Base-by-base conservation (phyloP, 2,888 invertebrate genomes). In the Griposia aprilina region DNA sequence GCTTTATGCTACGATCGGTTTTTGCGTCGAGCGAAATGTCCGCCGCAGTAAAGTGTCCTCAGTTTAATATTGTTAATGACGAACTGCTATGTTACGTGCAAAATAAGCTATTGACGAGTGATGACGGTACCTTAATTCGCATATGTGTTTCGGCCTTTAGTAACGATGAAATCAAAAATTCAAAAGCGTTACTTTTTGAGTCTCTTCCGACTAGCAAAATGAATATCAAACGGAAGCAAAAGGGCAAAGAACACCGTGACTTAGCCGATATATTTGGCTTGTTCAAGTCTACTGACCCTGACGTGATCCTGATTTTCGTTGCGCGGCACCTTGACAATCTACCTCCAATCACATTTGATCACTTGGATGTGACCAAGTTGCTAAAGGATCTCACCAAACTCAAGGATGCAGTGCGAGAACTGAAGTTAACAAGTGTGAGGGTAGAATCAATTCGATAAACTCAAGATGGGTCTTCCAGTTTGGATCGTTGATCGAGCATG, bases 311-410 rank as follows among this genome's bases (percentile, higher is more conserved):
- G 65, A 65, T 65, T 65, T 45, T 45, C 45, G 65, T 65, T 23
- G 45, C 45, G 20, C n/a, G 45, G 65, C 65, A 65, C 45, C 65
- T 65, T 23, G 45, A 65, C 2, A n/a, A 26, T 8, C 30, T 66
- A 20, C 17, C 20, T n/a, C 17, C 45, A 20, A 6, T 52, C 52
- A 52, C 7, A 52, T 52, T 48, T 52, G 52, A 52, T 52, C 52
- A 52, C 52, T 52, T 65, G n/a, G 45, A 65, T 65, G 65, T 45
- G 65, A 65, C 65, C 45, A 65, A 65, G 45, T n/a, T 65, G n/a
- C 30, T 65, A 65, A 45, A 45, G 65, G 45, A 55, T 55, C 55
- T 55, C 55, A 23, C 55, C 23, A 23, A 23, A 55, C 55, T 55
- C 23, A 55, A 55, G 55, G 23, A 55, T 23, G 55, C 8, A 55